phyloP scores from a whole-genome alignment of 1,140 invertebrate species.

The Drosophila orena region DNA sequence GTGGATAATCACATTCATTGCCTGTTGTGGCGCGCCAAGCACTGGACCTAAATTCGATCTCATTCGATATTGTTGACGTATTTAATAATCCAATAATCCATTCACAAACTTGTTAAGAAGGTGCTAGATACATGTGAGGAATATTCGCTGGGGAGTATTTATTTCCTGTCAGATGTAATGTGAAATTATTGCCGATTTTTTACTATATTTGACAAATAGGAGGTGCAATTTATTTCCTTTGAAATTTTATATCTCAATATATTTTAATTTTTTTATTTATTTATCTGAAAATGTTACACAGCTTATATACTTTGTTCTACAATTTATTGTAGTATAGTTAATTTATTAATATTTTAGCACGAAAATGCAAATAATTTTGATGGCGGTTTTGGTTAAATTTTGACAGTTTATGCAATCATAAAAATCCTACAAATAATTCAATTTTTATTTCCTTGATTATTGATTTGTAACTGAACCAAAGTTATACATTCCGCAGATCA shows the following conservation, averaged over 20 bases:
- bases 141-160: neutral
- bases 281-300: neutral
- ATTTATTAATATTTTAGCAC: too few species aligned
- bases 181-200: neutral
- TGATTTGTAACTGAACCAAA: neutral
- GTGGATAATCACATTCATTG: constrained; percentile 88
- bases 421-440: neutral
- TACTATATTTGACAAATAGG: neutral
- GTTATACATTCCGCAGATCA: neutral
- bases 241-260: neutral
- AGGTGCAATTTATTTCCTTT: constrained; percentile 8
- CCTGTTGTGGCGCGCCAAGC: constrained; percentile 89
- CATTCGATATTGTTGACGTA: constrained; percentile 36
- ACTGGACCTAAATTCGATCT: constrained; percentile 87
- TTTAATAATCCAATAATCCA: constrained; percentile 13
- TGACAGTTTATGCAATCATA: neutral
- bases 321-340: too few species aligned
- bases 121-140: constrained; percentile 11
- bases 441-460: neutral
- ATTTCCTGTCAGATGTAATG: neutral
- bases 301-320: too few species aligned
- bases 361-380: too few species aligned
- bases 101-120: constrained; percentile 21
- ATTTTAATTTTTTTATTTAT: neutral
- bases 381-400: too few species aligned